Conservation (phyloP, 2,113 vertebrate genomes). For the Lophochroa leadbeateri region DNA sequence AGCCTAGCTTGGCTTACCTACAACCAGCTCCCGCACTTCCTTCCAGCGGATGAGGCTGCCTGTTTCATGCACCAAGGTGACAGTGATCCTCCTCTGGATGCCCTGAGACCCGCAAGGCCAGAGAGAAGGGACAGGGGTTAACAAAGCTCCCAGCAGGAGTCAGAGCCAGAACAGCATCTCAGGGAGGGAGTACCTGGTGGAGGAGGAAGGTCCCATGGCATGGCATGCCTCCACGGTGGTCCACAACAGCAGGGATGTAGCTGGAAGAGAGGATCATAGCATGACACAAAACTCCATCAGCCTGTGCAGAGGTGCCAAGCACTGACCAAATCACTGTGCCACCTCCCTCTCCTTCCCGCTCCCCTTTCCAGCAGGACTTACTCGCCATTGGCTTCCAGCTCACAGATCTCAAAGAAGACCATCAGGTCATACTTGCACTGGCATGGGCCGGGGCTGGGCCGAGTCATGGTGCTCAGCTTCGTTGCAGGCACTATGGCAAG, state of each 20-base stretch:
- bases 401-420: constrained; percentile 98
- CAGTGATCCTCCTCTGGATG: constrained; percentile 92
- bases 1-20: constrained; percentile 79
- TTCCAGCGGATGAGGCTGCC: constrained; percentile 91
- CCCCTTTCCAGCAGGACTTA: constrained; percentile 72
- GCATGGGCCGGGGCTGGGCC: constrained; percentile 86
- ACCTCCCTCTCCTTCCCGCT: not conserved
- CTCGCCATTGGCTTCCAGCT: constrained; percentile 97
- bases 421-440: constrained; percentile 96
- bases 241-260: constrained; percentile 94
- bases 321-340: fast-evolving
- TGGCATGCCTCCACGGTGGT: constrained; percentile 94
- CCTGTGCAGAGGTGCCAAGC: not conserved
- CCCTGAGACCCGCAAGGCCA: constrained; percentile 74
- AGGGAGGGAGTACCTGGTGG: constrained; percentile 84
- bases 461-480: constrained; percentile 89
- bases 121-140: not conserved
- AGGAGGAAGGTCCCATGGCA: constrained; percentile 95
- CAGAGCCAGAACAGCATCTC: not conserved
- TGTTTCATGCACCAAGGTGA: constrained; percentile 93
- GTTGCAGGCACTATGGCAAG: constrained; percentile 88
- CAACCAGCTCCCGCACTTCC: constrained; percentile 94
- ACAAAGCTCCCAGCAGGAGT: not conserved
- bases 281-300: not conserved
- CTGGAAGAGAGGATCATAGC: constrained; percentile 67